These are phyloP conservation scores for Halictus quadricinctus DNA, from an alignment of 2,888 invertebrate genomes.

Conservation along the genomic window DNA sequence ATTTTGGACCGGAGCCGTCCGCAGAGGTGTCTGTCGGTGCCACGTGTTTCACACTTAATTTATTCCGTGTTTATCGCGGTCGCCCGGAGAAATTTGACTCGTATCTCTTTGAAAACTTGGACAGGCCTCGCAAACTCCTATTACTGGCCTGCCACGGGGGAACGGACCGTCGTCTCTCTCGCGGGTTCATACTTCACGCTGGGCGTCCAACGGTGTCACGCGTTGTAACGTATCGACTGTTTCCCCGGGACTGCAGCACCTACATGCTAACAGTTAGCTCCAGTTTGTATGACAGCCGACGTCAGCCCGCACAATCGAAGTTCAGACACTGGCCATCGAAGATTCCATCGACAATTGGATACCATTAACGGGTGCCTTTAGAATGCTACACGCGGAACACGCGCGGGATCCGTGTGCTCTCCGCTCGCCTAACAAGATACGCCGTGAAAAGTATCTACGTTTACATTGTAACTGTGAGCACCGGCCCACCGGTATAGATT, in stretches of 20 bases:
- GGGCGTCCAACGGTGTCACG: slow-evolving; percentile 73
- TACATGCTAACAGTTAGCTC: slow-evolving; percentile 75
- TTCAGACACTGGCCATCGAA: slow-evolving; percentile 71
- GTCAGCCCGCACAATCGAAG: slow-evolving; percentile 67
- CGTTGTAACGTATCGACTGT: slow-evolving; percentile 79
- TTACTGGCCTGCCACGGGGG: slow-evolving; percentile 71
- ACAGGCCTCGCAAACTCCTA: slow-evolving; percentile 69
- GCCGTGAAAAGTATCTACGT: slow-evolving; percentile 30
- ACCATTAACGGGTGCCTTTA: slow-evolving; percentile 58
- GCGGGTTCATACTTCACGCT: slow-evolving; percentile 69
- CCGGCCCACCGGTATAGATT: neutral
- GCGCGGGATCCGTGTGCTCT: slow-evolving; percentile 8
- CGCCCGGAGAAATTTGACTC: slow-evolving; percentile 69
- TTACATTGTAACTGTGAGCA: neutral
- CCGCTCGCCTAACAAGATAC: slow-evolving; percentile 7
- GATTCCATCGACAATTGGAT: slow-evolving; percentile 68
- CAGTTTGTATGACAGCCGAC: slow-evolving; percentile 68
- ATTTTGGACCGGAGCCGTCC: neutral
- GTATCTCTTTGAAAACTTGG: slow-evolving; percentile 73
- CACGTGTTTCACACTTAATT: slow-evolving; percentile 49
- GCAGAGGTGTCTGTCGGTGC: neutral
- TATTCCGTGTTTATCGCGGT: slow-evolving; percentile 62
- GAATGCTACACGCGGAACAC: slow-evolving; percentile 10
- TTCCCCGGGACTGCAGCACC: slow-evolving; percentile 65
- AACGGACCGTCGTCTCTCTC: slow-evolving; percentile 67